Evolutionary conservation across 2,113 vertebrate genomes (phyloP).

Genomic region (Tiliqua scincoides): DNA sequence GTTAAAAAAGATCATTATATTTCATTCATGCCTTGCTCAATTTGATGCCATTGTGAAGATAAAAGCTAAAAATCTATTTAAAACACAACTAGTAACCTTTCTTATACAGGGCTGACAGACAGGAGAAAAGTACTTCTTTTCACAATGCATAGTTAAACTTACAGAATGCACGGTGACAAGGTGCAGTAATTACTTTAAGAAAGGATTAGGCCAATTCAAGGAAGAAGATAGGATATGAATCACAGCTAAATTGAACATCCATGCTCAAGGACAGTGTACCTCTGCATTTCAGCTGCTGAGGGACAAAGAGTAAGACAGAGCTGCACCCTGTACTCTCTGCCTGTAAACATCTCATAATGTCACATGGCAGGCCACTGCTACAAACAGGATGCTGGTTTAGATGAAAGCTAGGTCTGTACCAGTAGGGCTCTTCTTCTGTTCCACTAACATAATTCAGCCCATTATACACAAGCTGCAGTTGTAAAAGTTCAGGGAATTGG

Average conservation of each 20-base stretch:
- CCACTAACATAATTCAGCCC: not conserved
- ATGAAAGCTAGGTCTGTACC: not conserved
- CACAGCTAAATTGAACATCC: not conserved
- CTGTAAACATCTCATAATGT: not conserved
- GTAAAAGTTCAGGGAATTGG: not conserved
- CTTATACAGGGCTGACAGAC: not conserved
- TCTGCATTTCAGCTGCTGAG: not conserved
- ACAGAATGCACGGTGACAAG: not conserved
- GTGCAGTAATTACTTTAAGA: not conserved
- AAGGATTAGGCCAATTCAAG: not conserved
- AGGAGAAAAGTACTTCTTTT: not conserved
- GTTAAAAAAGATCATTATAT: slow-evolving; percentile 1
- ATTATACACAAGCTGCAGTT: not conserved
- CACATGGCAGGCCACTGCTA: not conserved
- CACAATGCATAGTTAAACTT: too few species aligned
- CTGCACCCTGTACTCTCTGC: not conserved
- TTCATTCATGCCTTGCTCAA: slow-evolving; percentile 3
- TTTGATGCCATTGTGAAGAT: not conserved
- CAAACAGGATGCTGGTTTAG: not conserved
- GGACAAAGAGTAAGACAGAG: not conserved
- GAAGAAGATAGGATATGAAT: not conserved
- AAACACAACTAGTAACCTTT: not conserved
- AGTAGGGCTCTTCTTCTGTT: not conserved
- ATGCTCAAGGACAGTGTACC: not conserved
- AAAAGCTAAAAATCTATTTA: not conserved